Base-by-base conservation (phyloP, 2,797 vertebrate genomes). In the Anabas testudineus region DNA sequence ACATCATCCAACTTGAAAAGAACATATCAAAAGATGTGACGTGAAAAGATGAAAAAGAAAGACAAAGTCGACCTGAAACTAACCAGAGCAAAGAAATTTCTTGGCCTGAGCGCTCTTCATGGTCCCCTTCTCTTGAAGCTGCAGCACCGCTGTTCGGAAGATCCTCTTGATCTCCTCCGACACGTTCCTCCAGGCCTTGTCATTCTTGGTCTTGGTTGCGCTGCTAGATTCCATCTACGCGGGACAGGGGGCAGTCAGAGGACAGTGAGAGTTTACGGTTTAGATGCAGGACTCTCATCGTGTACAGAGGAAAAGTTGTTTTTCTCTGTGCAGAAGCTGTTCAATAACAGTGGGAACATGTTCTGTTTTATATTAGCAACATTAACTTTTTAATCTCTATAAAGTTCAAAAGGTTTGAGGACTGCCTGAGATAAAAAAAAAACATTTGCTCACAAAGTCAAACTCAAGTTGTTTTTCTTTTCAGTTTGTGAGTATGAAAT, bases 31-130 rank as follows among this genome's bases (percentile, higher is more conserved):
- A 60, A 36, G n/a, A 34, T 12, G n/a, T 19, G 63, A 46, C n/a
- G 15, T n/a, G 15, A 70, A 51, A 54, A 63, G 28, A 70, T 41
- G n/a, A 43, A 28, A 61, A 9, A 5, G 2, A 21, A 1, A 55
- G 28, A 54, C 36, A 42, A 48, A 36, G 22, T 41, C 9, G 42
- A 70, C 13, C 26, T 54, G 53, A 75, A 41, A 85, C 89, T 70
- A 92, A 99, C 98, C 98, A 81, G 98, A 99, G 86, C 96, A 98
- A 78, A 99, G 95, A 83, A 98, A 99, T 92, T 97, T 97, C 91
- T 97, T 99, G 90, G 96, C 95, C 91, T 99, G 95, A 78, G 90
- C 84, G 69, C 92, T 93, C 87, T 97, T 97, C 95, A 99, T 97
- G 88, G 96, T 97, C 70, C 98, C 97, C 82, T 97, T 98, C 87